Conservation (phyloP, 30 jellyfish, hydroid and myxozoan species). For the Cassiopea xamachana region DNA sequence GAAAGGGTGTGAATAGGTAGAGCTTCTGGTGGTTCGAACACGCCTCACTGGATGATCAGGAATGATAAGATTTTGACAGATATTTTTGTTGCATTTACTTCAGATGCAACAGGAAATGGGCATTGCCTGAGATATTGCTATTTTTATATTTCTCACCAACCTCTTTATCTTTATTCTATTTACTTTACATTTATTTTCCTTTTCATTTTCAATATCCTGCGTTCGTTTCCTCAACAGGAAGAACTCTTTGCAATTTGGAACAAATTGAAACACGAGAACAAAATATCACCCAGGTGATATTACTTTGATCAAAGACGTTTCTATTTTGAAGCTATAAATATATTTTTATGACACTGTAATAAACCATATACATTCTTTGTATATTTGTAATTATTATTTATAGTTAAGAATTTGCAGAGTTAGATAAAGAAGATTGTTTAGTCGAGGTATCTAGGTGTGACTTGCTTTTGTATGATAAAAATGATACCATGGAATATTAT, state of each 20-base stretch:
- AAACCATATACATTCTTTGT: slow-evolving; percentile 3
- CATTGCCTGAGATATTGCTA: too few relatives aligned
- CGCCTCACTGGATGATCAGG: too few relatives aligned
- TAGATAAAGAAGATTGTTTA: too few relatives aligned
- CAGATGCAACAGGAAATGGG: too few relatives aligned
- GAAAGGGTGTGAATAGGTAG: too few relatives aligned
- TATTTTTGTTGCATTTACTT: too few relatives aligned
- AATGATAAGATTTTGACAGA: too few relatives aligned
- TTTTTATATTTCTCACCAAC: too few relatives aligned
- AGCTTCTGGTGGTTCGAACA: too few relatives aligned
- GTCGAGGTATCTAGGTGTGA: too few relatives aligned
- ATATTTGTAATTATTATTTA: slow-evolving; percentile 26
- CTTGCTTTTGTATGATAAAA: too few relatives aligned
- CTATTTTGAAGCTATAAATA: neutral
- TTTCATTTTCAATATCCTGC: neutral
- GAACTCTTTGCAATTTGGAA: slow-evolving; percentile 50
- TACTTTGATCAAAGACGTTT: neutral
- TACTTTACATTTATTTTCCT: neutral
- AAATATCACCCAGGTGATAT: slow-evolving; percentile 51
- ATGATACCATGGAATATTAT: too few relatives aligned
- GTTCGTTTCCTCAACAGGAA: slow-evolving; percentile 21
- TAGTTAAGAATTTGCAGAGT: neutral
- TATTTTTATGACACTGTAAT: neutral
- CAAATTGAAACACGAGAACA: slow-evolving; percentile 53
- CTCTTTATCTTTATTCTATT: neutral